Evolutionary conservation across 2,113 vertebrate species (phyloP).

Genomic region (Marmota monax): DNA sequence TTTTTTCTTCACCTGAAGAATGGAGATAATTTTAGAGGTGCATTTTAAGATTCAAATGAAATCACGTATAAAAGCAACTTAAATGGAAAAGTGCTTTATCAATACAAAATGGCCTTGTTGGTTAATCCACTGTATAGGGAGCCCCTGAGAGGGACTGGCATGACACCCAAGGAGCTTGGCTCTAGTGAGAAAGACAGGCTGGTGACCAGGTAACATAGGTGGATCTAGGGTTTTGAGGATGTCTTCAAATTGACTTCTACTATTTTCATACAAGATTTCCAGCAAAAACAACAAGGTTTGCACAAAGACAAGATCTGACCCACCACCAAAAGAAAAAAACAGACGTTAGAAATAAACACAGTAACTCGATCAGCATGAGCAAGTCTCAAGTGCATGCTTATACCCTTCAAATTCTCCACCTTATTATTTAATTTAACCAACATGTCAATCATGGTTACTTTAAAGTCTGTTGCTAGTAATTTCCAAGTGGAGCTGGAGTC

Average conservation of each 20-base stretch:
- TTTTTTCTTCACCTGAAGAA: neutral
- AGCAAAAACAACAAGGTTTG: neutral
- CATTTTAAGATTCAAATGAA: neutral
- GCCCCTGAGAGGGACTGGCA: neutral
- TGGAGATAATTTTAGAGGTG: neutral
- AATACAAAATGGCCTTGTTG: neutral
- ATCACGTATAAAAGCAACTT: neutral
- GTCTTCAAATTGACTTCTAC: neutral
- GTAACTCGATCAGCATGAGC: neutral
- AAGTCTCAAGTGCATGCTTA: too few relatives aligned
- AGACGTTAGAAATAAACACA: neutral
- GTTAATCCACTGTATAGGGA: too few relatives aligned
- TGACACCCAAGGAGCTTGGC: neutral
- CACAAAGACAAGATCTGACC: neutral
- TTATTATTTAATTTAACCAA: neutral
- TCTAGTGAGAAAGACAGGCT: neutral
- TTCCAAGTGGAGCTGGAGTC: neutral
- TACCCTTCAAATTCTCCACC: neutral
- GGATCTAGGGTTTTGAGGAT: neutral
- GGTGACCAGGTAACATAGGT: neutral
- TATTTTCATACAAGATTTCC: neutral
- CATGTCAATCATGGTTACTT: neutral
- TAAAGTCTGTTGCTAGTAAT: neutral
- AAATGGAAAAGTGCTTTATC: neutral
- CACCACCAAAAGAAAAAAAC: neutral